Evolutionary conservation across 2,888 invertebrate species (phyloP).

Genomic region (Ennomos fuscantarius): DNA sequence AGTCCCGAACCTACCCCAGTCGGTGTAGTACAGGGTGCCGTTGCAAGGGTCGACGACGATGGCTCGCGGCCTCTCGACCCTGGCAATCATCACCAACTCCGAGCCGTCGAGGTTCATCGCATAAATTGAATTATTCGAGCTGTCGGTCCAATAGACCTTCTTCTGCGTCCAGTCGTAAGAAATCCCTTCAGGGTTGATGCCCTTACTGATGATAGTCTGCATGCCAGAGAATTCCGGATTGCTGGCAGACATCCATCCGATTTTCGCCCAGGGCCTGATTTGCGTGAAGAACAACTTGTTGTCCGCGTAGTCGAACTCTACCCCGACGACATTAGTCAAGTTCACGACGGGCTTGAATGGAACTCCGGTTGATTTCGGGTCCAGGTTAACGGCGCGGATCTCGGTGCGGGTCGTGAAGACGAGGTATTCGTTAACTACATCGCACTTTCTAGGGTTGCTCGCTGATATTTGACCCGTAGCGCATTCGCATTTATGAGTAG

Average conservation of each 20-base stretch:
- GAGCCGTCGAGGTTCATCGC: slow-evolving; percentile 96
- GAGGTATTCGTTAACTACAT: slow-evolving; percentile 94
- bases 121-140: slow-evolving; percentile 96
- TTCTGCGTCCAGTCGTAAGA: slow-evolving; percentile 99
- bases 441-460: slow-evolving; percentile 89
- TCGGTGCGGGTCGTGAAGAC: slow-evolving; percentile 98
- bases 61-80: slow-evolving; percentile 96
- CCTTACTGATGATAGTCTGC: slow-evolving; percentile 89
- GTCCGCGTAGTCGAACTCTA: slow-evolving; percentile 97
- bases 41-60: slow-evolving; percentile 99
- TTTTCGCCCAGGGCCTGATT: slow-evolving; percentile 95
- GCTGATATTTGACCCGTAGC: slow-evolving; percentile 92
- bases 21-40: slow-evolving; percentile 97
- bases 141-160: slow-evolving; percentile 99
- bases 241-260: slow-evolving; percentile 91
- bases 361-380: slow-evolving; percentile 91
- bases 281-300: slow-evolving; percentile 96
- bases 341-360: slow-evolving; percentile 95
- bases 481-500: slow-evolving; percentile 93
- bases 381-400: slow-evolving; percentile 95
- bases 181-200: slow-evolving; percentile 96
- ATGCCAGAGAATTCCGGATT: slow-evolving; percentile 87
- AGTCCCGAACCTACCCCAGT: slow-evolving; percentile 97
- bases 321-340: slow-evolving; percentile 96
- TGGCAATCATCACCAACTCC: slow-evolving; percentile 95